Percentiles rank a stretch among this genome's conserved stretches.
phyloP scores from a whole-genome alignment of 2,113 vertebrate genomes.

The Eptatretus burgeri region DNA sequence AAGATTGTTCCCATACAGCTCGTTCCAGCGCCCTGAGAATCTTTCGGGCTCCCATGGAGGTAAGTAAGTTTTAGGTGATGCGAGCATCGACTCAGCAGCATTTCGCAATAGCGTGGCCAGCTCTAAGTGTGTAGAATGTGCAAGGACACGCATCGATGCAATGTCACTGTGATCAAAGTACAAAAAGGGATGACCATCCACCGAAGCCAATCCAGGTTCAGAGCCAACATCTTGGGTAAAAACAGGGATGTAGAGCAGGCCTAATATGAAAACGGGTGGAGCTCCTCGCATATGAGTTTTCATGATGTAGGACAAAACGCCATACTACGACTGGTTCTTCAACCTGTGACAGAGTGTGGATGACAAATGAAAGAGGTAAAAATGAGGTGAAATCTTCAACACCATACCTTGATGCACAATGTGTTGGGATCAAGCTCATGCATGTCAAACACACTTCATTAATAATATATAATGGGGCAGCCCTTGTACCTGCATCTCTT shows the following conservation, averaged over 20 bases:
- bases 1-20: conserved; percentile 85
- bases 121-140: conserved; percentile 27
- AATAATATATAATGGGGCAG: too few species aligned
- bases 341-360: background rate
- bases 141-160: conserved; percentile 28
- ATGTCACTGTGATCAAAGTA: conserved; percentile 46
- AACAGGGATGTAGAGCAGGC: background rate
- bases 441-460: too few species aligned
- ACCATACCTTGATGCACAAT: too few species aligned
- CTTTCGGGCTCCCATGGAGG: conserved; percentile 65
- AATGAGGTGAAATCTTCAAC: background rate
- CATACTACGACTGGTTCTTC: background rate
- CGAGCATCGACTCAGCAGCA: conserved; percentile 55
- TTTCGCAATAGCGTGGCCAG: conserved; percentile 33
- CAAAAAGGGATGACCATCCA: conserved; percentile 71
- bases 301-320: too few species aligned
- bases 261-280: background rate
- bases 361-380: background rate
- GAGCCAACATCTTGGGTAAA: background rate
- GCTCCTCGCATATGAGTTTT: too few species aligned
- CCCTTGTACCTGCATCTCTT: too few species aligned
- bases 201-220: conserved; percentile 11
- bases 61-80: conserved; percentile 48
- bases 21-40: conserved; percentile 79
- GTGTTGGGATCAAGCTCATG: too few species aligned